phyloP scores from a whole-genome alignment of 2,797 vertebrate species.

The Gastrophryne carolinensis region DNA sequence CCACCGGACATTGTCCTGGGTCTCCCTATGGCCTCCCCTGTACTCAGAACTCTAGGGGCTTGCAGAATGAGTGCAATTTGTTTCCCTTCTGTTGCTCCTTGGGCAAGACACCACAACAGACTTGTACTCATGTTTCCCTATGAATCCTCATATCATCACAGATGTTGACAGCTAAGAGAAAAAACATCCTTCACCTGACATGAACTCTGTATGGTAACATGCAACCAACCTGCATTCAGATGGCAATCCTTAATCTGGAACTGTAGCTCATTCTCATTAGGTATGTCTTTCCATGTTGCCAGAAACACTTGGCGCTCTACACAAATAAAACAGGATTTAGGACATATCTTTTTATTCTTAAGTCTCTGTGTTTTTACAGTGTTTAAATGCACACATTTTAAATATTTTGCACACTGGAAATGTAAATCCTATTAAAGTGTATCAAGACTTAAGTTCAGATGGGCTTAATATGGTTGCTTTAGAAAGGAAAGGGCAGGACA shows the following conservation, averaged over 20 bases:
- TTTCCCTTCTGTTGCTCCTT: not conserved
- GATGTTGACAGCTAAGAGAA: not conserved
- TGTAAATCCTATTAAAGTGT: no score
- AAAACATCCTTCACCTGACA: not conserved
- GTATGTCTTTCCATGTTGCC: conserved; percentile 98
- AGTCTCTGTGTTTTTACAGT: no score
- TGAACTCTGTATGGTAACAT: not conserved
- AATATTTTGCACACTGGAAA: no score
- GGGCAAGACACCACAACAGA: not conserved
- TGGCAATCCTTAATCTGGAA: conserved; percentile 99
- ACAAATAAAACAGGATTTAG: conserved; percentile 27
- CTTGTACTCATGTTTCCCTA: no score
- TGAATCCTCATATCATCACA: no score
- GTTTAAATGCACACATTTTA: no score
- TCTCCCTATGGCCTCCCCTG: no score
- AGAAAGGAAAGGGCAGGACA: no score
- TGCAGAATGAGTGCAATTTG: not conserved
- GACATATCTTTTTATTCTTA: no score
- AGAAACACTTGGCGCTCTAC: conserved; percentile 96
- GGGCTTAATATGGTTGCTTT: no score
- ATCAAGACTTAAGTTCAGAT: no score
- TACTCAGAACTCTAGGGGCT: not conserved
- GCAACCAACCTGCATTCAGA: conserved; percentile 87
- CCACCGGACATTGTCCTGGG: no score
- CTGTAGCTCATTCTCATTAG: conserved; percentile 98